Percentiles rank a stretch among this genome's conserved stretches.
phyloP scores from a whole-genome alignment of 2,113 vertebrate genomes.

The Tursiops truncatus region DNA sequence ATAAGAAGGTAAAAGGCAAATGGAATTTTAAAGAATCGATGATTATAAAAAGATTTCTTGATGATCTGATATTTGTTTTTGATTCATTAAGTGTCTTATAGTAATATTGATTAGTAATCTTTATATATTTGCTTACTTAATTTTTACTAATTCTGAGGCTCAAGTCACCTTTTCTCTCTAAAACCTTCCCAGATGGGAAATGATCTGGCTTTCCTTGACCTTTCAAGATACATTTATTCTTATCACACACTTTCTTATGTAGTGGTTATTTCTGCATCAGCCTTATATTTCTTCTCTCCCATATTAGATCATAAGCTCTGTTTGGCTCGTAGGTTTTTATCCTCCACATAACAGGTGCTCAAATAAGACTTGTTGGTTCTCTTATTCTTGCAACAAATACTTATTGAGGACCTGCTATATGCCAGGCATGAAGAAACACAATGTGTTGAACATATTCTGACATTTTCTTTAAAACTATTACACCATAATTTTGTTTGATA shows the following conservation, averaged over 20 bases:
- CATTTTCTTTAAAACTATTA: slow-evolving; percentile 25
- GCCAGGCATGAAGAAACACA: slow-evolving; percentile 63
- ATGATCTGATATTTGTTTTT: not conserved
- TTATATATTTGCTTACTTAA: not conserved
- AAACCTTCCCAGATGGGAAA: not conserved
- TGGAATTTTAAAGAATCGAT: not conserved
- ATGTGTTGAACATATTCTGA: slow-evolving; percentile 13
- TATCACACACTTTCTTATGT: not conserved
- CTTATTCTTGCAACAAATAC: slow-evolving; percentile 73
- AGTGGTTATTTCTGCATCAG: not conserved
- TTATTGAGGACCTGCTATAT: slow-evolving; percentile 72
- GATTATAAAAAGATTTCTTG: not conserved
- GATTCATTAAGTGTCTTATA: not conserved
- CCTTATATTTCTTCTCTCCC: slow-evolving; percentile 40
- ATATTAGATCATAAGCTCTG: not conserved
- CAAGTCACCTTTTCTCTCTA: not conserved
- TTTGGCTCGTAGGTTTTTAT: slow-evolving; percentile 57
- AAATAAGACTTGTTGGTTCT: slow-evolving; percentile 74
- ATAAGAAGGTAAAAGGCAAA: not conserved
- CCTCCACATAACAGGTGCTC: slow-evolving; percentile 75
- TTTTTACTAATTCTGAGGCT: not conserved
- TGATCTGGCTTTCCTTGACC: not conserved
- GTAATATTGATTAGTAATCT: not conserved
- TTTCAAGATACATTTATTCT: not conserved
- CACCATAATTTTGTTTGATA: not conserved